Evolutionary conservation across 2,113 vertebrate species (phyloP), one percentile per base, ranked within the genome.

Genomic region (Lamprotornis superbus): DNA sequence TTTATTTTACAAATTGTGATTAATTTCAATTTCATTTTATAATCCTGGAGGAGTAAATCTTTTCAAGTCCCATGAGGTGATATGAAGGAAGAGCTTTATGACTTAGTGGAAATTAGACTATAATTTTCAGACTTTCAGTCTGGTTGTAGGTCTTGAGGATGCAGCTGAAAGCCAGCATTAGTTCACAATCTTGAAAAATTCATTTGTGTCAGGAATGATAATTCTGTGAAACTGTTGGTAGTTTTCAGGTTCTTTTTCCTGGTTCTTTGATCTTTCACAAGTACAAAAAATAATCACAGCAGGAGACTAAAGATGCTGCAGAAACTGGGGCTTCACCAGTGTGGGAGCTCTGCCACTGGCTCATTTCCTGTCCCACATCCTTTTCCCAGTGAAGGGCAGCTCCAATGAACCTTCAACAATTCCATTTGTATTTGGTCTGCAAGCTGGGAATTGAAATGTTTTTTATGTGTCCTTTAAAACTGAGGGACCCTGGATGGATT

Each of bases 21-120:
- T 95, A 94, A 93, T 97, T 96, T 93, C 52, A 55, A 20, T 95
- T 96, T 88, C 22, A 31, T 56, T 94, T 95, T 69, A n/a, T 89
- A 89, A 87, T 92, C 87, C 77, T 91, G 39, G 28, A 89, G 44
- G 46, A 88, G 15, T 63, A 91, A 91, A 86, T 89, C 21, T 89
- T 92, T 91, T 91, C 75, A 87, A 60, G 31, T 37, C 64, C 21
- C 24, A 8, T 37, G 84, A 73, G 85, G 24, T 77, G 89, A 46
- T 31, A 55, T 15, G 28, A 87, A 59, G 40, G 27, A 70, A 79
- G 37, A 75, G 17, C 19, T 83, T 93, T 92, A 50, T 39, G 69
- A 44, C 88, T 93, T 61, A 75, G 60, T 87, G 23, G 81, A 90
- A 91, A 50, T 85, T 37, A 52, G 73, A 79, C 27, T 17, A 8